phyloP scores from a whole-genome alignment of 2,888 invertebrate genomes.

The Amphimallon solstitiale region DNA sequence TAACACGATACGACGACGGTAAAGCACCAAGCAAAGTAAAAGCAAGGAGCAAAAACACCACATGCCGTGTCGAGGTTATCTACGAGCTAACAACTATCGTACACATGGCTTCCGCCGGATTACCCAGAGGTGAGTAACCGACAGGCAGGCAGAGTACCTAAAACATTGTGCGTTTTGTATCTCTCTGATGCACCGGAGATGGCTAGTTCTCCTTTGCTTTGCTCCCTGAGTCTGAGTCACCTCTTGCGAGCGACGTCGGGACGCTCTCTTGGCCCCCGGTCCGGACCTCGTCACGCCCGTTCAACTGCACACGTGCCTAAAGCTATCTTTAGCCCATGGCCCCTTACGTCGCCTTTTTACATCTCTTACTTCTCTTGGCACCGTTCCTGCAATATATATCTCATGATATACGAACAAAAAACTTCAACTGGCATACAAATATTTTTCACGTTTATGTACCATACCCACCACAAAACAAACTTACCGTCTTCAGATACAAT shows the following conservation, averaged over 20 bases:
- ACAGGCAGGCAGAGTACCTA: constrained; percentile 49
- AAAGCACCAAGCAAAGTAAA: constrained; percentile 10
- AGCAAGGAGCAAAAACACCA: constrained; percentile 34
- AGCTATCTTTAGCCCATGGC: constrained; percentile 63
- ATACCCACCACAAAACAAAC: constrained; percentile 8
- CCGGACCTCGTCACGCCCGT: constrained; percentile 49
- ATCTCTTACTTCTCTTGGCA: constrained; percentile 48
- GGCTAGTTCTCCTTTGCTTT: constrained; percentile 39
- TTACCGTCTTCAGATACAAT: neutral
- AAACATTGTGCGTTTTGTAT: constrained; percentile 31
- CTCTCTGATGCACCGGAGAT: constrained; percentile 42
- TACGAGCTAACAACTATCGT: constrained; percentile 40
- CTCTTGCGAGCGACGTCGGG: constrained; percentile 46
- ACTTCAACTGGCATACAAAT: constrained; percentile 26
- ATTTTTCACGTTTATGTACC: constrained; percentile 22
- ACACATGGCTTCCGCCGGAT: constrained; percentile 56
- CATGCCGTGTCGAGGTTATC: constrained; percentile 49
- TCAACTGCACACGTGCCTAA: constrained; percentile 61
- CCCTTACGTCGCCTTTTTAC: constrained; percentile 59
- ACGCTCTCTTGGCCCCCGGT: constrained; percentile 48
- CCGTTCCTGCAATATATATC: constrained; percentile 40
- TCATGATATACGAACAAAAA: constrained; percentile 29
- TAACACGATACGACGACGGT: constrained; percentile 18
- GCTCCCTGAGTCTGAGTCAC: constrained; percentile 44
- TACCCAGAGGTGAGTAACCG: constrained; percentile 59